phyloP scores from a whole-genome alignment of 2,113 vertebrate species.

The Amphiprion percula region DNA sequence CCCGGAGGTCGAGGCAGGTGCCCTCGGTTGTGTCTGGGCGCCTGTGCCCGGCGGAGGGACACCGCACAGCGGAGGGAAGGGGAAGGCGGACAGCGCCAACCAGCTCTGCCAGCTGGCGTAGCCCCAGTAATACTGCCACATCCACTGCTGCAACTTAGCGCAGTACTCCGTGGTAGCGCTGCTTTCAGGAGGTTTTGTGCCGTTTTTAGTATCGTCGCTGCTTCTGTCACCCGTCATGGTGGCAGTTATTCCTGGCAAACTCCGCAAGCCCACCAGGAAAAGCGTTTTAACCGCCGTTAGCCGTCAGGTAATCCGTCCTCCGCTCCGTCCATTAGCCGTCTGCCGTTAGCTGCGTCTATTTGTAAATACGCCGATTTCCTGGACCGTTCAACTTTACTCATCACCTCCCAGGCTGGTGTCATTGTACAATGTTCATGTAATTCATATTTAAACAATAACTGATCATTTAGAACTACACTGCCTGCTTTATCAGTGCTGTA shows the following conservation, averaged over 20 bases:
- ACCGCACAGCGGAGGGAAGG: slow-evolving; percentile 63
- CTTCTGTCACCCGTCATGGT: slow-evolving; percentile 3
- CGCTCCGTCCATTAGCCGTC: slow-evolving; percentile 19
- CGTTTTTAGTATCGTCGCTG: not conserved
- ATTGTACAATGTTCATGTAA: not conserved
- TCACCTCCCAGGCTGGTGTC: not conserved
- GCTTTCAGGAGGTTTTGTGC: slow-evolving; percentile 1
- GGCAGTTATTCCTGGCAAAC: slow-evolving; percentile 46
- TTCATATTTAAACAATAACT: not conserved
- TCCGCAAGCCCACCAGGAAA: not conserved
- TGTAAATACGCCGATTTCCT: slow-evolving; percentile 31
- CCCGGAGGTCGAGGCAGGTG: slow-evolving; percentile 20
- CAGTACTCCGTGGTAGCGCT: slow-evolving; percentile 87
- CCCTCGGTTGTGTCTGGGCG: not conserved
- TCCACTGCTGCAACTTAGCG: slow-evolving; percentile 90
- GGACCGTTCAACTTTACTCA: not conserved
- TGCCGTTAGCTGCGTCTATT: slow-evolving; percentile 1
- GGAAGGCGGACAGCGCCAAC: slow-evolving; percentile 71
- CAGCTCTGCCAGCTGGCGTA: slow-evolving; percentile 90
- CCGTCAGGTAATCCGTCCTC: not conserved
- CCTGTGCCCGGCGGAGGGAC: slow-evolving; percentile 23
- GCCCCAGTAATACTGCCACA: slow-evolving; percentile 93
- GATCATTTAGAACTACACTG: rapidly evolving
- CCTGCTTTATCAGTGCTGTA: rapidly evolving
- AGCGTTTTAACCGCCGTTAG: not conserved